These are phyloP conservation scores for Leucoptera coffeella DNA, from an alignment of 2,888 invertebrate species.

Conservation along the genomic window DNA sequence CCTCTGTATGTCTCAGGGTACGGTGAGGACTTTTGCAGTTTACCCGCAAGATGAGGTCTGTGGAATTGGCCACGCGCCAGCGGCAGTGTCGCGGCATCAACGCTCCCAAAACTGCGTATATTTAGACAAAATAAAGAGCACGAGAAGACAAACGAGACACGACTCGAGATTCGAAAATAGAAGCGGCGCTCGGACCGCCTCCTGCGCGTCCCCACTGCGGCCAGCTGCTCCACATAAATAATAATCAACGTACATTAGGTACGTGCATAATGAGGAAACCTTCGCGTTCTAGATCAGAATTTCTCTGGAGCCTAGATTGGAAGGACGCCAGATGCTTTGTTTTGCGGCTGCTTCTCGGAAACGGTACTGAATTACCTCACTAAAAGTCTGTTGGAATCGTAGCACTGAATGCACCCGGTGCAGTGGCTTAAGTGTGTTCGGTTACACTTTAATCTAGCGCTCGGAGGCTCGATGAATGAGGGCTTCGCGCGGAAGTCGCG, in stretches of 20 bases:
- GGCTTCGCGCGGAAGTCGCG: slow-evolving; percentile 46
- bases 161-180: slow-evolving; percentile 53
- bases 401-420: too few species aligned
- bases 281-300: slow-evolving; percentile 22
- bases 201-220: slow-evolving; percentile 35
- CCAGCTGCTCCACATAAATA: slow-evolving; percentile 51
- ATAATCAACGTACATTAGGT: slow-evolving; percentile 47
- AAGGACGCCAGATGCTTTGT: too few species aligned
- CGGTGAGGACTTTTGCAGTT: too few species aligned
- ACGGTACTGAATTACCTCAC: too few species aligned
- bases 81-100: slow-evolving; percentile 42
- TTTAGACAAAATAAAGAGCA: slow-evolving; percentile 55
- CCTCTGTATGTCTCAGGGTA: too few species aligned
- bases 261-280: too few species aligned
- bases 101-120: slow-evolving; percentile 54
- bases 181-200: slow-evolving; percentile 36
- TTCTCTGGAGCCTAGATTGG: too few species aligned
- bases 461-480: too few species aligned
- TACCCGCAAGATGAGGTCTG: slow-evolving; percentile 24
- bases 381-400: too few species aligned
- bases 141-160: slow-evolving; percentile 52
- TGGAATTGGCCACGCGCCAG: slow-evolving; percentile 18
- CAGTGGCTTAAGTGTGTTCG: too few species aligned
- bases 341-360: too few species aligned
- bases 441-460: too few species aligned